Conservation (phyloP, 1,140 invertebrate species). For the Drosophila persimilis region DNA sequence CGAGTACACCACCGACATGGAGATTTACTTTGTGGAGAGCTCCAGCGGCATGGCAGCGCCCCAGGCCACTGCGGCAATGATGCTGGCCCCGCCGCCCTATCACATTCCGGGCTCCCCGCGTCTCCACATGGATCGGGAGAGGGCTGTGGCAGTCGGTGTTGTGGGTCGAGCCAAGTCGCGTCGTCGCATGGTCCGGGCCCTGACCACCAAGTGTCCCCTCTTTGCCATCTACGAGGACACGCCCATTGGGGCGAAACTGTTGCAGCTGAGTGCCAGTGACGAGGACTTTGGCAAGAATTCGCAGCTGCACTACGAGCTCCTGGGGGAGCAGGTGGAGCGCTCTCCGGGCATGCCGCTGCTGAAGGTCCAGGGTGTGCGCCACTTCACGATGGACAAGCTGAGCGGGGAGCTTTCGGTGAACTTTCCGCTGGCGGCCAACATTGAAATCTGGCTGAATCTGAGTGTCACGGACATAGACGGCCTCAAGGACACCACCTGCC, state of each 20-base stretch:
- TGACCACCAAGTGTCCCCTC: conserved; percentile 83
- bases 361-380: conserved; percentile 85
- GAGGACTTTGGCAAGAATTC: conserved; percentile 90
- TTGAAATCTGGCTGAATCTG: conserved; percentile 90
- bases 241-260: conserved; percentile 88
- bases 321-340: conserved; percentile 86
- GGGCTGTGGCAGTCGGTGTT: conserved; percentile 14
- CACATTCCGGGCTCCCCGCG: conserved; percentile 75
- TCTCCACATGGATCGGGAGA: conserved; percentile 43
- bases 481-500: conserved; percentile 87
- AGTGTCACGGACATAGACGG: conserved; percentile 90
- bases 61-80: conserved; percentile 67
- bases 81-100: conserved; percentile 66
- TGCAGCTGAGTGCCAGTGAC: conserved; percentile 92
- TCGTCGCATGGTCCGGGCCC: conserved; percentile 34
- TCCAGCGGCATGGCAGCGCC: conserved; percentile 61
- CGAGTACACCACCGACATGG: conserved; percentile 85
- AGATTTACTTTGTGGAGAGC: conserved; percentile 84
- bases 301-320: conserved; percentile 89
- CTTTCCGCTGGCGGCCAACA: conserved; percentile 89
- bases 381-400: conserved; percentile 89
- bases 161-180: conserved; percentile 52
- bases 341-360: conserved; percentile 66
- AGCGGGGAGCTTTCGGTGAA: conserved; percentile 91
- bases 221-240: conserved; percentile 91